phyloP scores from a whole-genome alignment of 2,113 vertebrate genomes.

The Thermophis baileyi region DNA sequence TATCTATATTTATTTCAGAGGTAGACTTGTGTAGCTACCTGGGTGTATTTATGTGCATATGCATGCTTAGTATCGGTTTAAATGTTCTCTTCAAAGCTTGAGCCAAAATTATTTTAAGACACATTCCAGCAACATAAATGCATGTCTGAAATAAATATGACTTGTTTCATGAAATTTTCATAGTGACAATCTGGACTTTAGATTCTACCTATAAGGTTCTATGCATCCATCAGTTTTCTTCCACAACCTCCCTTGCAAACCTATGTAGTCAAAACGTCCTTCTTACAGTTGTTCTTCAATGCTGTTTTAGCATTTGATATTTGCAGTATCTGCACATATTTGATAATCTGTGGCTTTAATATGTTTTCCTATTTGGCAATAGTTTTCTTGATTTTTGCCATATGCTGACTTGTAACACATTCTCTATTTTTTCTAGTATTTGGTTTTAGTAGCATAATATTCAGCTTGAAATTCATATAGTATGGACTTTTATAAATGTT shows the following conservation, averaged over 20 bases:
- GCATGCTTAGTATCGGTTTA: neutral
- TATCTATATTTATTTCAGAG: neutral
- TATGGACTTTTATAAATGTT: neutral
- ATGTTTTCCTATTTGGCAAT: conserved; percentile 25
- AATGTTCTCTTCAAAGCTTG: neutral
- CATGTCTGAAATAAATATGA: conserved; percentile 12
- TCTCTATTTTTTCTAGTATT: conserved; percentile 11
- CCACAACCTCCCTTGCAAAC: conserved; percentile 21
- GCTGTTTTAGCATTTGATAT: conserved; percentile 35
- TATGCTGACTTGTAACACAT: conserved; percentile 22
- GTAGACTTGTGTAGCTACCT: neutral
- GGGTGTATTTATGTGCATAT: neutral
- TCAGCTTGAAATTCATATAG: neutral
- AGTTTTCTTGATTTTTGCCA: conserved; percentile 35
- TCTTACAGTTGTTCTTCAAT: neutral
- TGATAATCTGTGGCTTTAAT: conserved; percentile 43
- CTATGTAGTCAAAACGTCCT: conserved; percentile 32
- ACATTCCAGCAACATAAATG: conserved; percentile 28
- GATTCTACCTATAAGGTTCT: conserved; percentile 19
- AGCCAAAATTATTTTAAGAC: neutral
- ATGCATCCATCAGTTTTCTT: neutral
- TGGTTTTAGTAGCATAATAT: conserved; percentile 14
- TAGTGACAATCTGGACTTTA: conserved; percentile 4
- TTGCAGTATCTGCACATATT: conserved; percentile 47
- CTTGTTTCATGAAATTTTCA: conserved; percentile 4